phyloP scores from a whole-genome alignment of 2,113 vertebrate genomes.

The Coptodon rendalli region DNA sequence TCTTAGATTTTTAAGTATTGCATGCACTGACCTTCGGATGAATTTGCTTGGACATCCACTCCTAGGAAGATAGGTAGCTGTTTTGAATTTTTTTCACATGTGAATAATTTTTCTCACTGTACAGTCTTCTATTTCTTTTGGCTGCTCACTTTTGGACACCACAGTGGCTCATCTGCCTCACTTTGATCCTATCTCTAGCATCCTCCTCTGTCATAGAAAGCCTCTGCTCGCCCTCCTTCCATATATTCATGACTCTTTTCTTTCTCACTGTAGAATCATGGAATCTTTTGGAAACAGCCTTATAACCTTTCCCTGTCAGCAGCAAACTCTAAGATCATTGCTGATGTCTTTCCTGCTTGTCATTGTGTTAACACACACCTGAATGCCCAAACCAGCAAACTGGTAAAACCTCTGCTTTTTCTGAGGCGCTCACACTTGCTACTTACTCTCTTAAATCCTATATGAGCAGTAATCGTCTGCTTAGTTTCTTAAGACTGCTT shows the following conservation, averaged over 20 bases:
- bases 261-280: not conserved
- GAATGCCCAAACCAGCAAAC: not conserved
- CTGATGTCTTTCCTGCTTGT: not conserved
- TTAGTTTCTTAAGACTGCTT: not conserved
- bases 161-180: not conserved
- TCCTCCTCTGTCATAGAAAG: not conserved
- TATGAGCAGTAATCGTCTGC: not conserved
- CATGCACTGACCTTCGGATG: not conserved
- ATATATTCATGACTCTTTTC: not conserved
- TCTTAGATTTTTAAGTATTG: not conserved
- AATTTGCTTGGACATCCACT: not conserved
- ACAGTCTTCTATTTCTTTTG: not conserved
- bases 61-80: not conserved
- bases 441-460: not conserved
- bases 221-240: not conserved
- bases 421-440: not conserved
- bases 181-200: not conserved
- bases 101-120: not conserved
- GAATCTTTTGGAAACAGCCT: accelerated
- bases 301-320: not conserved
- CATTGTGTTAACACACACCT: not conserved
- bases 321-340: not conserved
- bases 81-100: not conserved
- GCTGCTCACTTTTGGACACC: not conserved
- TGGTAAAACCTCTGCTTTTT: not conserved